phyloP scores from a whole-genome alignment of 2,888 invertebrate species.

The Temnothorax unifasciatus region DNA sequence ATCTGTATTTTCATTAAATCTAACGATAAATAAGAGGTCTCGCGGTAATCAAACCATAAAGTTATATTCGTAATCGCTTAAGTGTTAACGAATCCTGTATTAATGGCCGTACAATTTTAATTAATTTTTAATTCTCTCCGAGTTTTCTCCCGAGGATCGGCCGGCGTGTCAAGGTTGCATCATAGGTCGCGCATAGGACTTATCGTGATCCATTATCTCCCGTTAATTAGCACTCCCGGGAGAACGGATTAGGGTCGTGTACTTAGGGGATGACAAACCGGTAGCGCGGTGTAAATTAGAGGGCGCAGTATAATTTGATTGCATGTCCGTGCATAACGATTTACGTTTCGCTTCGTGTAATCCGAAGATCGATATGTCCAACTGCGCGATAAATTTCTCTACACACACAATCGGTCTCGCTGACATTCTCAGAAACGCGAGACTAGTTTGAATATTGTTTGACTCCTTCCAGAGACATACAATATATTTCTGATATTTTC shows the following conservation, averaged over 20 bases:
- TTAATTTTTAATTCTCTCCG: constrained; percentile 14
- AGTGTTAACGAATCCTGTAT: neutral
- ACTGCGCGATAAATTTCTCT: neutral
- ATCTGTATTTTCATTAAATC: neutral
- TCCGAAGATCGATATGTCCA: constrained; percentile 13
- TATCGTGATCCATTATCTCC: constrained; percentile 39
- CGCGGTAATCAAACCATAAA: neutral
- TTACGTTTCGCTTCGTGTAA: constrained; percentile 20
- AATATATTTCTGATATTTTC: neutral
- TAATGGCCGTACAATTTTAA: neutral
- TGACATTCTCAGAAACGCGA: neutral
- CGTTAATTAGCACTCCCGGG: constrained; percentile 47
- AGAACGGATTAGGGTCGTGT: constrained; percentile 51
- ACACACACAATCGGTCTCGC: neutral
- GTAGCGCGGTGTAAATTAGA: constrained; percentile 42
- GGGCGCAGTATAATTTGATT: constrained; percentile 27
- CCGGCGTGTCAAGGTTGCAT: constrained; percentile 48
- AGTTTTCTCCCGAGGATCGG: neutral
- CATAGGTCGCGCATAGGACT: constrained; percentile 7
- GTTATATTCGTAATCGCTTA: neutral
- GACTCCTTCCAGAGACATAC: neutral
- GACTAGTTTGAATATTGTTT: neutral
- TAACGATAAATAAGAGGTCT: neutral
- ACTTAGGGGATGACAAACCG: constrained; percentile 33
- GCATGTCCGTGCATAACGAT: constrained; percentile 2